Conservation (phyloP, 2,797 vertebrate genomes). For the Melopsittacus undulatus region DNA sequence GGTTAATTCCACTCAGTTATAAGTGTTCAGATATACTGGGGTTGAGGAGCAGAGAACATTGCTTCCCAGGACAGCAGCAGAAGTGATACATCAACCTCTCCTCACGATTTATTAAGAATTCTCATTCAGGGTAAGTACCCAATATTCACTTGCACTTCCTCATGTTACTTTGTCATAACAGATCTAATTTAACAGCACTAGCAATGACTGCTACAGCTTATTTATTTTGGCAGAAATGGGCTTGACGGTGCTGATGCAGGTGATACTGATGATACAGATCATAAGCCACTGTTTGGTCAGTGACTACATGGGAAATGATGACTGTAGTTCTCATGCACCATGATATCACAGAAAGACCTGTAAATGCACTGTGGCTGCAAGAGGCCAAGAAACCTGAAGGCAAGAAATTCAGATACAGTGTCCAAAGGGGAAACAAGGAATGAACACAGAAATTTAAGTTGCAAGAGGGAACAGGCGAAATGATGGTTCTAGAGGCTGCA, state of each 20-base stretch:
- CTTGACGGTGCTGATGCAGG: neutral
- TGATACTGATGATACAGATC: neutral
- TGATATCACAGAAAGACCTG: neutral
- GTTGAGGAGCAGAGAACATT: neutral
- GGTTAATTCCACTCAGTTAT: neutral
- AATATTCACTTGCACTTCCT: neutral
- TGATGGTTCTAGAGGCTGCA: neutral
- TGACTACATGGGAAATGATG: accelerated
- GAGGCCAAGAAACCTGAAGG: neutral
- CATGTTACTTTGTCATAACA: neutral
- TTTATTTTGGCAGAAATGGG: neutral
- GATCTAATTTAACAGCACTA: neutral
- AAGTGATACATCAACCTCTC: neutral
- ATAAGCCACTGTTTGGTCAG: neutral
- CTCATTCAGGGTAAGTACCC: neutral
- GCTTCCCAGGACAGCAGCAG: neutral
- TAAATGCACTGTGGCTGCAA: neutral
- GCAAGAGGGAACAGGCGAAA: neutral
- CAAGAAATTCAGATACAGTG: neutral
- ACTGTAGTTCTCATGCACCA: neutral
- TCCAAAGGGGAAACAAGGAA: neutral
- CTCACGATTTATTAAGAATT: neutral
- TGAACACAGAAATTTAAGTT: neutral
- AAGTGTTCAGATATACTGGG: neutral
- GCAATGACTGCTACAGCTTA: neutral